A percentile compares a stretch with the other conserved stretches of the same genome.
phyloP scores from a whole-genome alignment of 2,888 invertebrate genomes.

The Choristoneura rosaceana region DNA sequence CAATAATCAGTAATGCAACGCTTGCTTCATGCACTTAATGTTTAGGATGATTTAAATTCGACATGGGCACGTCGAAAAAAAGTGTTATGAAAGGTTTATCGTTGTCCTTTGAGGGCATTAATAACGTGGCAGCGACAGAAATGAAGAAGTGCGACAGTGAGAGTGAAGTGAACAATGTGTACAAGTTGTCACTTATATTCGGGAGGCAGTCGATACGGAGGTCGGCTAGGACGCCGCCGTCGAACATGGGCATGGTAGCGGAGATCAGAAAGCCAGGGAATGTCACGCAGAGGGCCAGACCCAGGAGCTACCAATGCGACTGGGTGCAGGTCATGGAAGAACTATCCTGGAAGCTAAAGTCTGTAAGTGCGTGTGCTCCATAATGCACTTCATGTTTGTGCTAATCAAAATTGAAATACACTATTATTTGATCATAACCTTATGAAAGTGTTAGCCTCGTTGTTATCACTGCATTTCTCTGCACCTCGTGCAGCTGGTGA shows the following conservation, averaged over 20 bases:
- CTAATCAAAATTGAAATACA: not conserved
- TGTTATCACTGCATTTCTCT: not conserved
- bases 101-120: conserved; percentile 18
- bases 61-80: conserved; percentile 31
- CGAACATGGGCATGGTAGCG: not conserved
- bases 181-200: conserved; percentile 19
- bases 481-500: too few relatives aligned
- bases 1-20: conserved; percentile 48
- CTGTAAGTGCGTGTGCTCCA: conserved; percentile 59
- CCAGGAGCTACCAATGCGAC: conserved; percentile 60
- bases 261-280: conserved; percentile 5
- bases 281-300: conserved; percentile 47
- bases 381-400: conserved; percentile 23
- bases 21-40: conserved; percentile 38
- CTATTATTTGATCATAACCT: not conserved
- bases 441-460: not conserved
- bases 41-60: conserved; percentile 34
- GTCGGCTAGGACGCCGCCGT: not conserved
- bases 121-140: not conserved
- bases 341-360: conserved; percentile 64
- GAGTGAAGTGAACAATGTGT: conserved; percentile 46
- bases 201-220: conserved; percentile 18
- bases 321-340: conserved; percentile 77
- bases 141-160: conserved; percentile 49
- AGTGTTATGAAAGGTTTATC: conserved; percentile 14